A percentile compares a stretch with the other conserved stretches of the same genome.
phyloP scores from a whole-genome alignment of 1,140 invertebrate species.

The Chrysomallon squamiferum region DNA sequence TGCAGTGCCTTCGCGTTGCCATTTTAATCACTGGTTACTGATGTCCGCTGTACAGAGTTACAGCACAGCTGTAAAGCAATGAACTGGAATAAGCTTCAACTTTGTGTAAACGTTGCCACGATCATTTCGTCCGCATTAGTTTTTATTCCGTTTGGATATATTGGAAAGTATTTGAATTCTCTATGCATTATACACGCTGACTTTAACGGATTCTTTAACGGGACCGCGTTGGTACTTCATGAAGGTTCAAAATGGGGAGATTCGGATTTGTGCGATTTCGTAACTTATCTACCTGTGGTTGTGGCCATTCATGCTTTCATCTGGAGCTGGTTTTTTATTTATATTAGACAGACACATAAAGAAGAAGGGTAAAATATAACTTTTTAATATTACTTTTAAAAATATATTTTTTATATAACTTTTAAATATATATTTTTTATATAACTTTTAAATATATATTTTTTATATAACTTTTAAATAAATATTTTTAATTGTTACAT shows the following conservation, averaged over 20 bases:
- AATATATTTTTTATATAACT: no score
- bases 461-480: no score
- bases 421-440: no score
- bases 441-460: no score
- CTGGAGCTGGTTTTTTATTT: slow-evolving; percentile 3
- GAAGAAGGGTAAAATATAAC: background rate
- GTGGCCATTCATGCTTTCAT: slow-evolving; percentile 1
- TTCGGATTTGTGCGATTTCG: background rate
- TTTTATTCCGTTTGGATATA: slow-evolving; percentile 1
- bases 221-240: background rate
- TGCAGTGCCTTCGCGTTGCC: no score
- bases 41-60: no score
- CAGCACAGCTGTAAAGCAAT: no score
- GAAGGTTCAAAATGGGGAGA: background rate
- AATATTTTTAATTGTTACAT: no score
- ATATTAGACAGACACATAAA: background rate
- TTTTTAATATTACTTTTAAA: no score
- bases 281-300: background rate
- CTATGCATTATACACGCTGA: background rate
- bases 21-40: no score
- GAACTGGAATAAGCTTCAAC: no score
- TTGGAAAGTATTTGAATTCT: background rate
- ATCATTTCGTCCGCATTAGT: background rate
- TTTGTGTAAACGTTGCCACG: background rate
- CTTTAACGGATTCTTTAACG: background rate